Base-by-base conservation (phyloP, 2,113 vertebrate species). In the Xenus cinereus region DNA sequence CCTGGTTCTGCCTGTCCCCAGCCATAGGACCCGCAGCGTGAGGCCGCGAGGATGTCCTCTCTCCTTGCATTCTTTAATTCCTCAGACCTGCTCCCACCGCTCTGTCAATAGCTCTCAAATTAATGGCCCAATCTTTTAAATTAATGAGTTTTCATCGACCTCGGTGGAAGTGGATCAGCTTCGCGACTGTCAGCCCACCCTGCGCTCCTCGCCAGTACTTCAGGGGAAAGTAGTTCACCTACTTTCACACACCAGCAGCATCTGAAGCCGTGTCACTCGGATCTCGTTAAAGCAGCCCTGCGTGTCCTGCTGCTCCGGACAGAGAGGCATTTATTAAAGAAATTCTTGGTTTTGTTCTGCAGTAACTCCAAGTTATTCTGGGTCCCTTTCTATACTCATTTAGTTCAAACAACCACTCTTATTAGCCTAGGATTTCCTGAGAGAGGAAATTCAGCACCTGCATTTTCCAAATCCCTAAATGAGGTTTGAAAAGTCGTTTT, bases 91-190 rank as follows among this genome's bases (percentile, higher is more conserved):
- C 77, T 78, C 83, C 81, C 48, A 7, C 60, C 56, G 83, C 80
- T 91, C 89, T 82, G 89, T 45, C 89, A 69, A 18, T 15, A 67
- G 57, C 39, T 37, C 21, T 20, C 66, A 14, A 88, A 91, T 83
- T 85, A 83, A 76, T 2, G 37, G 32, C 30, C 23, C 75, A 57
- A 12, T 59, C 93, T 87, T 54, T 43, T 16, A 48, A 94, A 95
- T 77, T 86, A 90, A 97, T 92, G 95, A 90, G 72, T 86, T 96
- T 66, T 18, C 75, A 50, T 69, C 7, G 11, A 80, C 82, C 93
- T 88, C 9, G 8, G 72, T 90, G 90, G 87, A 92, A 91, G 71
- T 77, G 93, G 87, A 93, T 83, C 90, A 91, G 91, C 66, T 23
- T 2, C 1, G 45, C 60, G 53, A 19, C 73, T 22, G 66, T 35